phyloP scores from a whole-genome alignment of 92 coral and sea anemone genomes.

The Pocillopora grandis region DNA sequence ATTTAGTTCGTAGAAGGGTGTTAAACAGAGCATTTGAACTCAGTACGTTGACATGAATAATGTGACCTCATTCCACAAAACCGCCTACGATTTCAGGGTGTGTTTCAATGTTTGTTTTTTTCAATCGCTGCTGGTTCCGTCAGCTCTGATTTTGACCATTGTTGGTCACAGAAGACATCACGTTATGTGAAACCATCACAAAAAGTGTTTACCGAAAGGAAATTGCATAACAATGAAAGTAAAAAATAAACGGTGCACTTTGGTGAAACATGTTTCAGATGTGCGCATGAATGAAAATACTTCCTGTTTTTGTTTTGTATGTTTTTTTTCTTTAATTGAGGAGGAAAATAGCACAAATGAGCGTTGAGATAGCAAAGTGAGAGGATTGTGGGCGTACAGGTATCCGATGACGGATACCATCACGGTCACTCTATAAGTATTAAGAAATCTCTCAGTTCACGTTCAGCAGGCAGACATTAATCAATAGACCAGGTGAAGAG shows the following conservation, averaged over 20 bases:
- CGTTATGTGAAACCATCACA: not conserved
- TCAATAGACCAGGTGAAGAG: no score
- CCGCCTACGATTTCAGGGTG: slow-evolving; percentile 6
- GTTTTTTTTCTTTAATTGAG: no score
- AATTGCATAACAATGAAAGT: slow-evolving; percentile 6
- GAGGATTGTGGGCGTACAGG: no score
- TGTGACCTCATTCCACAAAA: slow-evolving; percentile 7
- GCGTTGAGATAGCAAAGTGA: no score
- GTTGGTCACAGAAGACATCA: not conserved
- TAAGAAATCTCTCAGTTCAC: no score
- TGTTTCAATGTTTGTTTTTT: not conserved
- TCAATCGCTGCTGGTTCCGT: not conserved
- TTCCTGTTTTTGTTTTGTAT: not conserved
- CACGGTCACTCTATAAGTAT: no score
- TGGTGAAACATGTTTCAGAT: not conserved
- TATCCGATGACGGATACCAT: no score
- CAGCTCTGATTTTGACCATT: not conserved
- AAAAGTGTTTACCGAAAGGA: not conserved
- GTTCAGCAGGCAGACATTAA: no score
- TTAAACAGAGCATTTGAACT: no score
- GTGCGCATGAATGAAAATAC: no score
- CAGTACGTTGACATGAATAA: not conserved
- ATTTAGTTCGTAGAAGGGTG: no score
- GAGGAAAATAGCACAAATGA: no score
- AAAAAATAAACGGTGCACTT: not conserved